Percentiles rank a stretch among this genome's conserved stretches.
Conservation (phyloP, 2,797 vertebrate genomes). For the Chelon labrosus region DNA sequence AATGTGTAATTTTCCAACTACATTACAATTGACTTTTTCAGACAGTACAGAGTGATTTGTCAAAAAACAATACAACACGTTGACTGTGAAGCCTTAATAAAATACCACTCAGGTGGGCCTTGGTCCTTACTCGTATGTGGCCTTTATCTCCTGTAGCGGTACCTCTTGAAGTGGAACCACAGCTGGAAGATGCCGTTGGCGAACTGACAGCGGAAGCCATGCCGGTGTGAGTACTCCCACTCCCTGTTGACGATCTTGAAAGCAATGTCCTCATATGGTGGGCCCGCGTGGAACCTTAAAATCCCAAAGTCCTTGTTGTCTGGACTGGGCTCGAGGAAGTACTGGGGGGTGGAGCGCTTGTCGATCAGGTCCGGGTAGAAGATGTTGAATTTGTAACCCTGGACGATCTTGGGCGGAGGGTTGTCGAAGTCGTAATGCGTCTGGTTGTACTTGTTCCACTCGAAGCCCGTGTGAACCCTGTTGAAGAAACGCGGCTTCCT, state of each 20-base stretch:
- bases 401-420: conserved; percentile 97
- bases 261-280: conserved; percentile 97
- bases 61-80: conserved; percentile 13
- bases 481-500: conserved; percentile 99
- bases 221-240: conserved; percentile 98
- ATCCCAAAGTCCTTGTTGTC: conserved; percentile 98
- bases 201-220: conserved; percentile 98
- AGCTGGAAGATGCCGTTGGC: conserved; percentile 98
- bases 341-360: conserved; percentile 96
- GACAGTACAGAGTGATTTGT: conserved; percentile 27
- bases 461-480: conserved; percentile 97
- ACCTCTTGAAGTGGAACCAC: conserved; percentile 99
- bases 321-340: conserved; percentile 95
- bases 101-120: not conserved
- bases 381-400: conserved; percentile 99
- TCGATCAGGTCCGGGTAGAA: conserved; percentile 98
- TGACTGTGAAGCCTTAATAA: conserved; percentile 11
- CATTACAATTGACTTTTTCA: conserved; percentile 44
- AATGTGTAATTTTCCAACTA: conserved; percentile 57
- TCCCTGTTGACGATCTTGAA: conserved; percentile 98
- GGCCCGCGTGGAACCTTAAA: conserved; percentile 95
- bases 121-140: conserved; percentile 17
- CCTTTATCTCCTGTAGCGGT: conserved; percentile 92
- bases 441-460: conserved; percentile 99
- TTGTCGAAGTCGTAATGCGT: conserved; percentile 99